Percentiles rank a stretch among this genome's conserved stretches.
These are phyloP conservation scores for Drosophila gaucha DNA, from an alignment of 2,888 invertebrate genomes.

Conservation along the genomic window DNA sequence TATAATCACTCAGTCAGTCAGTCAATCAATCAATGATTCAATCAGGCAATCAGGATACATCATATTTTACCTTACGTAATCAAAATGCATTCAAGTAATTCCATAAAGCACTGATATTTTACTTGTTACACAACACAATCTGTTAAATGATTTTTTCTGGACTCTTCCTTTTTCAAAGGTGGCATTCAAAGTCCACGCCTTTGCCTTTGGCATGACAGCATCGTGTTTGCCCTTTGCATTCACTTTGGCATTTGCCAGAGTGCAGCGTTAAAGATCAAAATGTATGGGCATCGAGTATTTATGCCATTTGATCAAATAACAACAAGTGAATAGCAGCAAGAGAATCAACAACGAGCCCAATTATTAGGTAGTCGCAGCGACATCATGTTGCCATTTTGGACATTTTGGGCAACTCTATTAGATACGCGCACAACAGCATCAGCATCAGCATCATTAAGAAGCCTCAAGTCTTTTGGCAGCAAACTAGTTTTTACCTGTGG, in stretches of 20 bases:
- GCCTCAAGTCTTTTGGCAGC: conserved; percentile 29
- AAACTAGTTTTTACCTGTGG: conserved; percentile 51
- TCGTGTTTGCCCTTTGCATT: conserved; percentile 62
- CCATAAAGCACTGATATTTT: neutral
- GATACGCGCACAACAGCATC: conserved; percentile 43
- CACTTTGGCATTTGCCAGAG: conserved; percentile 57
- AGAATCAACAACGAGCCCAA: conserved; percentile 37
- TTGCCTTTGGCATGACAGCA: conserved; percentile 5
- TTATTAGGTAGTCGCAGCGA: conserved; percentile 66
- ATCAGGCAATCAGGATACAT: neutral
- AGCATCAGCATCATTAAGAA: conserved; percentile 39
- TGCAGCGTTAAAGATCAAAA: conserved; percentile 60
- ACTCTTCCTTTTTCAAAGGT: conserved; percentile 9
- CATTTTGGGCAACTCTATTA: conserved; percentile 73
- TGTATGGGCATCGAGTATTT: conserved; percentile 28
- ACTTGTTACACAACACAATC: neutral
- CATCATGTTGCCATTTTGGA: conserved; percentile 59
- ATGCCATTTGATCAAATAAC: conserved; percentile 56
- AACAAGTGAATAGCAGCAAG: conserved; percentile 27
- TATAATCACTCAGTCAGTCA: neutral
- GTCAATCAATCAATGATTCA: neutral
- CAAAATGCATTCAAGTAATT: neutral
- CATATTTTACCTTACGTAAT: neutral
- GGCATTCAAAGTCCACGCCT: conserved; percentile 27
- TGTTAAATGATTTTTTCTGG: neutral